These are phyloP conservation scores for Eupithecia dodoneata DNA, from an alignment of 2,888 invertebrate genomes.

Conservation along the genomic window DNA sequence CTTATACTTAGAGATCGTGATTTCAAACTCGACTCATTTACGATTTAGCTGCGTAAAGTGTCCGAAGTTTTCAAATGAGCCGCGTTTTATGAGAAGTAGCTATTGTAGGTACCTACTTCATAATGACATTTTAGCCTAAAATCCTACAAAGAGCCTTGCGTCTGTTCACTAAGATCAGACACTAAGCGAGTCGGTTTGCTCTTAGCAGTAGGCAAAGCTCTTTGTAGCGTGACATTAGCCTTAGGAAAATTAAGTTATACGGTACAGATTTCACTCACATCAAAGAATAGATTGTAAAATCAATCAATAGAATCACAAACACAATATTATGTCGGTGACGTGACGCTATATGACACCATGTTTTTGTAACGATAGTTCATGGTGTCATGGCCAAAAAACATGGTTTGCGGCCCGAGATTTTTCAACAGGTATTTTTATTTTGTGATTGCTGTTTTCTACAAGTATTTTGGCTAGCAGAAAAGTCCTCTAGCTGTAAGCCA, in stretches of 20 bases:
- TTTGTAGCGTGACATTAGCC: no score
- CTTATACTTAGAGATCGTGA: conserved; percentile 39
- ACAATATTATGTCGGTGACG: background rate
- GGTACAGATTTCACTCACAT: background rate
- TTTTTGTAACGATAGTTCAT: no score
- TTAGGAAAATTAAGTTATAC: background rate
- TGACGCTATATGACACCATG: background rate
- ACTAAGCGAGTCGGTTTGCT: no score
- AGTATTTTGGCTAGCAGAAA: background rate
- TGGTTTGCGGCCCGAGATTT: background rate
- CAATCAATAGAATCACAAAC: background rate
- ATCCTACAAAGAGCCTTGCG: background rate
- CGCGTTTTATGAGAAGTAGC: background rate
- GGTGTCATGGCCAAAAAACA: no score
- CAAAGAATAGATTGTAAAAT: background rate
- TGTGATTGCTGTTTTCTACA: background rate
- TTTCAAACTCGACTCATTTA: background rate
- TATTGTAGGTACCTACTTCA: background rate
- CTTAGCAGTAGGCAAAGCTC: no score
- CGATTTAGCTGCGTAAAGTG: conserved; percentile 3
- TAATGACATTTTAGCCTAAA: background rate
- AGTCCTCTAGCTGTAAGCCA: background rate
- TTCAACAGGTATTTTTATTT: background rate
- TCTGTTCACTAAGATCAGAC: no score
- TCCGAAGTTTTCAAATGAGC: background rate